Evolutionary conservation across 2,888 invertebrate genomes (phyloP).

Genomic region (Drosophila phalerata): DNA sequence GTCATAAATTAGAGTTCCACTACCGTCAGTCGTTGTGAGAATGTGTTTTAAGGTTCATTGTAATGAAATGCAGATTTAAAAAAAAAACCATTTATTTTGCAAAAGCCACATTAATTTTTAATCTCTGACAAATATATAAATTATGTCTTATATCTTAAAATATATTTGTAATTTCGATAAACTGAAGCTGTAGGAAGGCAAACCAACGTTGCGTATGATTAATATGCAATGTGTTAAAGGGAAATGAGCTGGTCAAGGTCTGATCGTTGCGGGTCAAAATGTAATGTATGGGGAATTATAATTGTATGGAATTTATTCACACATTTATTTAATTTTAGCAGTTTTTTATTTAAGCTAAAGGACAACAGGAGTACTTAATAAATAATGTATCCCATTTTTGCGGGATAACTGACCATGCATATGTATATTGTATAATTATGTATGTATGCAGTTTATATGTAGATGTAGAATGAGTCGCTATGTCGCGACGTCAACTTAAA

Average conservation of each 20-base stretch:
- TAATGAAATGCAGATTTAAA: too few species aligned
- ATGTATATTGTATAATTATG: constrained; percentile 10
- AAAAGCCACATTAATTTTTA: constrained; percentile 23
- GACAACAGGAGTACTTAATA: not conserved
- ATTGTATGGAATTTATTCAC: not conserved
- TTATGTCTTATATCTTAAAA: too few species aligned
- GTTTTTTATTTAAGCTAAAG: not conserved
- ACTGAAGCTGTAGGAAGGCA: constrained; percentile 5
- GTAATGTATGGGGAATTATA: not conserved
- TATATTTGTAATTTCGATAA: too few species aligned
- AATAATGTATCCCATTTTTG: not conserved
- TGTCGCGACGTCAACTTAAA: constrained; percentile 37
- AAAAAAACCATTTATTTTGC: too few species aligned
- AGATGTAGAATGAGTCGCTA: constrained; percentile 37
- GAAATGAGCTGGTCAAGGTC: not conserved
- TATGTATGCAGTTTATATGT: constrained; percentile 31
- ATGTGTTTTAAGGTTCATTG: too few species aligned
- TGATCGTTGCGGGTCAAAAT: not conserved
- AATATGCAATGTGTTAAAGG: constrained; percentile 1
- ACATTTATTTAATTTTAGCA: too few species aligned
- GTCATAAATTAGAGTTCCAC: too few species aligned
- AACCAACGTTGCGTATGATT: constrained; percentile 6
- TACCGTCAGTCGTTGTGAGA: too few species aligned
- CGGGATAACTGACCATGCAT: not conserved
- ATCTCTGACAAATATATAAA: not conserved